Base-by-base conservation (phyloP, 2,888 invertebrate species). In the Tetropium fuscum region DNA sequence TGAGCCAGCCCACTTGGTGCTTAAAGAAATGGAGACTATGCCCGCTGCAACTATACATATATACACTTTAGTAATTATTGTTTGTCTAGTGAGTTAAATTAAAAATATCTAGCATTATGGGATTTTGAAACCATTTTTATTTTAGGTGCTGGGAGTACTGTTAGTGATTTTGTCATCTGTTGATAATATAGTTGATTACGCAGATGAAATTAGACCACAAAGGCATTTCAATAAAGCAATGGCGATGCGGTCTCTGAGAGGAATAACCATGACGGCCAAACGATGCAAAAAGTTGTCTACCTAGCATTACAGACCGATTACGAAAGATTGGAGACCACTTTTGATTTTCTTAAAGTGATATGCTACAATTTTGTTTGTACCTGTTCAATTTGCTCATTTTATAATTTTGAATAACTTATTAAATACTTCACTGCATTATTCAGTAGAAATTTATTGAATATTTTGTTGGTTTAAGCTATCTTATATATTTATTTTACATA, bases 161-260 rank as follows among this genome's bases (percentile, higher is more conserved):
- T 86, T 93, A 74, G 93, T 93, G 58, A 92, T 95, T 69, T 82
- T 94, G 49, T 91, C 93, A 47, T 91, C 91, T 41, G 87, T 90
- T 57, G 91, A 92, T 69, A 73, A 77, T 19, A 74, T 68, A 49
- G 68, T 74, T 5, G 78, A 81, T 10, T 55, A 81, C 76, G 8
- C 85, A 83, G 88, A 88, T 65, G 85, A 58, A 19, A 58, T 86
- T 72, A 90, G 89, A 78, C 87, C 90, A 3, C 92, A 92, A 72
- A 87, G 94, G 22, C 93, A 94, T 78, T 94, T 94, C 82, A 94
- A 94, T 83, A 87, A 94, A 70, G 93, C 94, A 8, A 91, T 94
- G 90, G 93, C 94, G 10, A 94, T 94, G 93, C 86, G 93, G 8
- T 92, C 93, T 47, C 84, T 95, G 36, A 86, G 89, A 40, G 77